A percentile compares a stretch with the other conserved stretches of the same genome.
These are phyloP conservation scores for Grammomys surdaster DNA, from an alignment of 2,113 vertebrate species.

Conservation along the genomic window DNA sequence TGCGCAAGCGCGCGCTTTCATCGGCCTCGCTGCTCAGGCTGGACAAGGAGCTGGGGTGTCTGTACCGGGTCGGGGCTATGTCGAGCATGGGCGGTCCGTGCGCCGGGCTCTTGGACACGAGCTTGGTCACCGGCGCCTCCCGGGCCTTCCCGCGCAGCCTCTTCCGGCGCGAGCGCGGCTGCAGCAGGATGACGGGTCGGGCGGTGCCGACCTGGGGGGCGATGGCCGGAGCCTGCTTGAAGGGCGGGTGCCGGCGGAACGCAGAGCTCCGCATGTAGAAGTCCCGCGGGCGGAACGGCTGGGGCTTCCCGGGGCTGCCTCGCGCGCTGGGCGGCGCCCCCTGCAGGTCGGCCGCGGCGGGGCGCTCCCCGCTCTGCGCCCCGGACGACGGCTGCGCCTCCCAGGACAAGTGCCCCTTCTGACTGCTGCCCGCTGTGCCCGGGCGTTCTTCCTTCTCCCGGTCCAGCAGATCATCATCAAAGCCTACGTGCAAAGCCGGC, in stretches of 20 bases:
- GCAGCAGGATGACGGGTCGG: conserved; percentile 71
- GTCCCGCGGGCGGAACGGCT: neutral
- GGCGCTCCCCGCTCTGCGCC: neutral
- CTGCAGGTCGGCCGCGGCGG: neutral
- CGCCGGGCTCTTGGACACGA: accelerated
- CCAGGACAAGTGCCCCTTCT: neutral
- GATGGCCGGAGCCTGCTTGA: conserved; percentile 81
- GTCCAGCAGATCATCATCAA: neutral
- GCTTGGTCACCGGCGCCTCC: accelerated
- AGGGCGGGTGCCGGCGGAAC: neutral
- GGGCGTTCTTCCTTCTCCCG: neutral
- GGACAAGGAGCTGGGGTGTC: neutral
- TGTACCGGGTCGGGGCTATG: accelerated
- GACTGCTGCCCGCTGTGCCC: neutral
- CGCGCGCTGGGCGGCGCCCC: neutral
- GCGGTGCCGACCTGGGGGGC: conserved; percentile 81
- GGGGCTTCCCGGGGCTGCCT: neutral
- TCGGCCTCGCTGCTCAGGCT: neutral
- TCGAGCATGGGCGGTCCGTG: accelerated
- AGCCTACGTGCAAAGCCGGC: neutral
- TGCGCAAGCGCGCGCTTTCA: accelerated
- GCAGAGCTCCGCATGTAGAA: conserved; percentile 69
- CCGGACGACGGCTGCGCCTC: neutral
- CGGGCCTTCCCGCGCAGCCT: conserved; percentile 59
- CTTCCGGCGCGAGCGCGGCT: conserved; percentile 64